These are phyloP conservation scores for Nymphalis io DNA, from an alignment of 1,140 invertebrate genomes.

Conservation along the genomic window DNA sequence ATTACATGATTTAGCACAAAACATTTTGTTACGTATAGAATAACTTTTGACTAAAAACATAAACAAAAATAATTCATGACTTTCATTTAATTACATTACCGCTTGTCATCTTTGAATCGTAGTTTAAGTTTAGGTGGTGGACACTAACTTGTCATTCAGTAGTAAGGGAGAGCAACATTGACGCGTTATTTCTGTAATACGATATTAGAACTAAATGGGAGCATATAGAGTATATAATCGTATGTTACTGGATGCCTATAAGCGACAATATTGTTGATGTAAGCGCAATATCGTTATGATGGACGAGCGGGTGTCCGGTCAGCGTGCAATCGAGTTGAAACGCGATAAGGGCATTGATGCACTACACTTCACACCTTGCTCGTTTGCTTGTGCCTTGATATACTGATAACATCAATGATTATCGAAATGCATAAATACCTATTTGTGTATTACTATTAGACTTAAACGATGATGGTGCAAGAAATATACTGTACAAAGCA, in stretches of 20 bases:
- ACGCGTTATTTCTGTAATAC: not conserved
- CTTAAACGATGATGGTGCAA: not conserved
- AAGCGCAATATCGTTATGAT: constrained; percentile 76
- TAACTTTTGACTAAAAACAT: not conserved
- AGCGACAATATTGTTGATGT: constrained; percentile 76
- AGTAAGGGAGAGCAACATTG: constrained; percentile 46
- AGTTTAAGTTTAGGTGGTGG: constrained; percentile 17
- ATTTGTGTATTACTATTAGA: not conserved
- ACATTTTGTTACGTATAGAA: not conserved
- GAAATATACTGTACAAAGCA: too few relatives aligned
- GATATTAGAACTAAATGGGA: not conserved
- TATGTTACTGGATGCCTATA: constrained; percentile 35
- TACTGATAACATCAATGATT: constrained; percentile 15
- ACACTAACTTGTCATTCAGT: constrained; percentile 21
- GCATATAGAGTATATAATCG: constrained; percentile 40
- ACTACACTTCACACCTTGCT: constrained; percentile 36
- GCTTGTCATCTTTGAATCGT: constrained; percentile 21
- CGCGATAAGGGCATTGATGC: constrained; percentile 58
- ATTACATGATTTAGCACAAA: too few relatives aligned
- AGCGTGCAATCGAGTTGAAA: constrained; percentile 74
- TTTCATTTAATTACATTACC: constrained; percentile 18
- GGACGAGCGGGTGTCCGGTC: constrained; percentile 68
- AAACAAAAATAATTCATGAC: constrained; percentile 14
- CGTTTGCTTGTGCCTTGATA: constrained; percentile 25
- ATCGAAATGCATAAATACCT: constrained; percentile 13